Percentiles rank a stretch among this genome's conserved stretches.
Evolutionary conservation across 2,888 invertebrate genomes (phyloP).

Genomic region (Hirtodrosophila confusa): DNA sequence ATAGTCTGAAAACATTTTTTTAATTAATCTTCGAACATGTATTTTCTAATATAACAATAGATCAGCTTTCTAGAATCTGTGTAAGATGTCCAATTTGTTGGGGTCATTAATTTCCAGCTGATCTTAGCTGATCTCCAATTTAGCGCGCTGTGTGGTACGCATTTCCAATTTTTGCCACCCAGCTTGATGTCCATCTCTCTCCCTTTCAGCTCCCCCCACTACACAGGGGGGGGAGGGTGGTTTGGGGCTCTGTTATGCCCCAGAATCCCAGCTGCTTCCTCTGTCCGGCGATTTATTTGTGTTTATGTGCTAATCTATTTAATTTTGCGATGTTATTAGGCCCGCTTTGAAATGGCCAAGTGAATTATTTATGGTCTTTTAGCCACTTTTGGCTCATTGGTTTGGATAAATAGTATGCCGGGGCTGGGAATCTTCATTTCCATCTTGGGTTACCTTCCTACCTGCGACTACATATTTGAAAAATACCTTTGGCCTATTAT

Average conservation of each 20-base stretch:
- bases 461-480: constrained; percentile 6
- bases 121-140: constrained; percentile 15
- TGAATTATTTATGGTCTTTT: constrained; percentile 46
- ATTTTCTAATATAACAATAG: constrained; percentile 12
- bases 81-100: constrained; percentile 9
- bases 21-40: constrained; percentile 15
- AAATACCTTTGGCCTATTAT: constrained; percentile 60
- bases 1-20: not conserved
- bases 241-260: not conserved
- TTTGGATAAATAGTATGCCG: not conserved
- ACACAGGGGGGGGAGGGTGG: not conserved
- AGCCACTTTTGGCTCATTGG: constrained; percentile 22
- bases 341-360: constrained; percentile 15
- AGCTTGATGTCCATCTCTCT: constrained; percentile 30
- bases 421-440: constrained; percentile 12
- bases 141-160: constrained; percentile 2
- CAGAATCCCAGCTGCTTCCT: constrained; percentile 9
- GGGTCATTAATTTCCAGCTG: constrained; percentile 13
- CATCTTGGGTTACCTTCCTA: constrained; percentile 1
- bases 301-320: constrained; percentile 35
- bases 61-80: not conserved
- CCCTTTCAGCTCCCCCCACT: not conserved
- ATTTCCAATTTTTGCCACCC: constrained; percentile 1
- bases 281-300: constrained; percentile 12
- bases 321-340: constrained; percentile 28